Evolutionary conservation across 2,888 invertebrate genomes (phyloP).

Genomic region (Escarpia spicata): DNA sequence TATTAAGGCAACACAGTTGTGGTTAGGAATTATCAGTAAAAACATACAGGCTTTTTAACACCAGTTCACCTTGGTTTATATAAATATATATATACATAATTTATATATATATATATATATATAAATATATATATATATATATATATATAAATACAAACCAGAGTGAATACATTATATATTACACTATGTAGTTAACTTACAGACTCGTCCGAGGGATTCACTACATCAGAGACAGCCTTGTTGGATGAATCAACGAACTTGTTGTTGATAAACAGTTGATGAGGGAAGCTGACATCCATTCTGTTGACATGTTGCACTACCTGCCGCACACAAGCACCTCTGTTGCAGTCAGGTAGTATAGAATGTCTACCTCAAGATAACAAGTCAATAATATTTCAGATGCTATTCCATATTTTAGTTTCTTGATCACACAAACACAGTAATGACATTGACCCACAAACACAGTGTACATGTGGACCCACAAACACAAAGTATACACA

Average conservation of each 20-base stretch:
- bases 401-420: background rate
- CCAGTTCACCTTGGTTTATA: too few relatives aligned
- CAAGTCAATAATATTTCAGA: background rate
- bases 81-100: too few relatives aligned
- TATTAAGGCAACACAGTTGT: too few relatives aligned
- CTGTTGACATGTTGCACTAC: conserved; percentile 81
- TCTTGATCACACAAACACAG: background rate
- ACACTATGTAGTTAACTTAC: conserved; percentile 64
- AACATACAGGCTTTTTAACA: too few relatives aligned
- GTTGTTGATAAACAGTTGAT: conserved; percentile 91
- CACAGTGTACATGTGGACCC: too few relatives aligned
- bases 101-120: too few relatives aligned
- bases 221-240: conserved; percentile 71
- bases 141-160: too few relatives aligned
- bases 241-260: conserved; percentile 81
- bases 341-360: background rate
- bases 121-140: too few relatives aligned
- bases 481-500: too few relatives aligned
- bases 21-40: too few relatives aligned
- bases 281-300: conserved; percentile 84
- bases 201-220: conserved; percentile 88
- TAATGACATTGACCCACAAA: background rate
- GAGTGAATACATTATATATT: too few relatives aligned
- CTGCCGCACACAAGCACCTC: conserved; percentile 44
- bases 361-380: background rate